Base-by-base conservation (phyloP, 2,113 vertebrate genomes). In the Aphyosemion australe region DNA sequence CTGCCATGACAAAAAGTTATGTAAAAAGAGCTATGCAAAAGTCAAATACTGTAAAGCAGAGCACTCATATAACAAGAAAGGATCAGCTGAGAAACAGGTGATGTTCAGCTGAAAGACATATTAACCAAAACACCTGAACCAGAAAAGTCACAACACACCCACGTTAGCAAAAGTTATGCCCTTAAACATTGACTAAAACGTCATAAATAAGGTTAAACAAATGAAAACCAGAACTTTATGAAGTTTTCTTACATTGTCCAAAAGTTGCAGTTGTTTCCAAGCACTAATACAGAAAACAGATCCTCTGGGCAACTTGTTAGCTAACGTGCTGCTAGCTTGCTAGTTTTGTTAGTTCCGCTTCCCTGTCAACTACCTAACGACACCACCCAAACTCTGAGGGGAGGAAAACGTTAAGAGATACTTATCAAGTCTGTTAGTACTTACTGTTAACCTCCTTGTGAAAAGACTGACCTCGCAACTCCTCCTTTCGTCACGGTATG, bases 291-390 rank as follows among this genome's bases (percentile, higher is more conserved):
- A 14, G 32, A 39, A 32, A 78, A 52, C 31, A 46, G n/a, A 57
- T 76, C 72, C 82, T 16, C 14, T 12, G 20, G 21, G 16, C 2
- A 68, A 56, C 56, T 80, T 34, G 52, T 71, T 12, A 60, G 79
- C 87, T 79, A 74, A 53, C 6, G 32, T 61, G 47, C 45, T 55
- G 56, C 74, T 85, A 82, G 77, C 73, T 31, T 3, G 60, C 65
- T 72, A 57, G 80, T 63, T 66, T 26, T 67, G 88, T 79, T 76
- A 87, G 74, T 90, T 90, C 89, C 86, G 86, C 86, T 88, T 88
- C 63, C 54, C 60, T 62, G 74, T 65, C 62, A 83, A 67, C 68
- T n/a, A 46, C 45, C 21, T 21, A 59, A 48, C 47, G 20, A 50
- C 60, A n/a, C 15, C 50, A 43, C 50, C 59, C 20, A 52, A 65